phyloP scores from a whole-genome alignment of 2,113 vertebrate genomes.

The Labeo rohita region DNA sequence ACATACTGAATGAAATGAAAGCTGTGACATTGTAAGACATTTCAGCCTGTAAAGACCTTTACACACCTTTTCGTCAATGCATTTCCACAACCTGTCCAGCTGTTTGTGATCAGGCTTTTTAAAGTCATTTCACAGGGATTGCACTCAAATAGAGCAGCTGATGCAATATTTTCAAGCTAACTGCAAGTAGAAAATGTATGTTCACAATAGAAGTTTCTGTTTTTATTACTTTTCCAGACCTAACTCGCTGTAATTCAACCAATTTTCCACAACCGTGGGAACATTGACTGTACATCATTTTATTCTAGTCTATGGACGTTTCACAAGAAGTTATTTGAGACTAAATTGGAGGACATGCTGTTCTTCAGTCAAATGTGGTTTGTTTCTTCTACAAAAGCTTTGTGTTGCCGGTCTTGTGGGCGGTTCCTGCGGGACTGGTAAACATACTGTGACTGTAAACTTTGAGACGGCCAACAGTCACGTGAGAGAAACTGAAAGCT shows the following conservation, averaged over 20 bases:
- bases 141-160: background rate
- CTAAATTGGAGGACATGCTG: background rate
- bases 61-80: background rate
- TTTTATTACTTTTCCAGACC: slow-evolving; percentile 10
- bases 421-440: slow-evolving; percentile 38
- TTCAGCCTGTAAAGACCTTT: background rate
- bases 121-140: background rate
- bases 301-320: background rate
- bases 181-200: background rate
- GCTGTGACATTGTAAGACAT: background rate
- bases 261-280: background rate
- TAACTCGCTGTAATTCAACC: background rate
- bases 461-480: background rate
- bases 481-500: slow-evolving; percentile 35
- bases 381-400: slow-evolving; percentile 20
- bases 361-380: background rate
- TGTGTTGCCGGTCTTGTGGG: slow-evolving; percentile 29
- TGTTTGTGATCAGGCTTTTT: background rate
- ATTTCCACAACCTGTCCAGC: background rate
- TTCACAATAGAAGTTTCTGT: background rate
- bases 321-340: background rate
- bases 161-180: slow-evolving; percentile 4
- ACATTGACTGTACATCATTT: background rate
- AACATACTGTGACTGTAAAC: slow-evolving; percentile 52
- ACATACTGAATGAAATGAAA: slow-evolving; percentile 22